Evolutionary conservation across 2,113 vertebrate genomes (phyloP).

Genomic region (Sceloporus undulatus): DNA sequence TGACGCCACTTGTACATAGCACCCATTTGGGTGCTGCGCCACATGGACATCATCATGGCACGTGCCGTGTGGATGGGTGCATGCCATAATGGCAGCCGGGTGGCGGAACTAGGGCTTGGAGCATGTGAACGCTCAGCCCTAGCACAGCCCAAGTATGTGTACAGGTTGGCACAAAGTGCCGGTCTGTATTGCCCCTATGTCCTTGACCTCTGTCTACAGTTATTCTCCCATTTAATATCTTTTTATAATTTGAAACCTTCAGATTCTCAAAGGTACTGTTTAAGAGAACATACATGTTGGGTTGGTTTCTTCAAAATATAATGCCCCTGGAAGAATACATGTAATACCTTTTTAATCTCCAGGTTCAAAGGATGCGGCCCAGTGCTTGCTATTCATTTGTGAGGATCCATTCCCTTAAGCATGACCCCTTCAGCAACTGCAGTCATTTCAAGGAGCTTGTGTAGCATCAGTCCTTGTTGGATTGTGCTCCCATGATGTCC

Average conservation of each 20-base stretch:
- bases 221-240: neutral
- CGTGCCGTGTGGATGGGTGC: no score
- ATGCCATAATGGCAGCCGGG: no score
- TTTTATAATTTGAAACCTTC: neutral
- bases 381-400: neutral
- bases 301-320: neutral
- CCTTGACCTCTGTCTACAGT: no score
- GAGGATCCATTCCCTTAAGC: neutral
- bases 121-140: no score
- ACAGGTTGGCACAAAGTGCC: no score
- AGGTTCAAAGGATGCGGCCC: neutral
- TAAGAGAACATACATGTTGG: no score
- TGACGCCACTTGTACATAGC: no score
- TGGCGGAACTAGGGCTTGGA: no score
- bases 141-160: no score
- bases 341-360: neutral
- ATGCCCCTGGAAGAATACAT: neutral
- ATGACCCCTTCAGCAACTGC: neutral
- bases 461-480: neutral
- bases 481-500: neutral
- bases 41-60: no score
- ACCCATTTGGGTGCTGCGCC: no score
- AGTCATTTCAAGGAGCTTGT: neutral
- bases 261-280: neutral
- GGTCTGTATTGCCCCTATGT: no score